Percentiles rank a stretch among this genome's conserved stretches.
Evolutionary conservation across 53 echinoderm and acorn worm genomes (phyloP).

Genomic region (Hippasteria phrygiana): DNA sequence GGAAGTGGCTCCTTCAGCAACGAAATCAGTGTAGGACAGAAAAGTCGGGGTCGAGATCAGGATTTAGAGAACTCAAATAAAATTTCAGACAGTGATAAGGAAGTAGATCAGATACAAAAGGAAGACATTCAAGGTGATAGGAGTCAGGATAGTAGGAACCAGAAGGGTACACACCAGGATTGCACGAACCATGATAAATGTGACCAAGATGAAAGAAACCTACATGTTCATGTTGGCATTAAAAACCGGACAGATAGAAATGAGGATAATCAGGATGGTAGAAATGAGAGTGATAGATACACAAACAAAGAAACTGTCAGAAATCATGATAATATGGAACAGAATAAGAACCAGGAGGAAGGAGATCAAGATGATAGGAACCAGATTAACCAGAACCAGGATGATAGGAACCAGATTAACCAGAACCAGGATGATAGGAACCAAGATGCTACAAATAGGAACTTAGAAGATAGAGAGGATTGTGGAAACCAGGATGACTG

Average conservation of each 20-base stretch:
- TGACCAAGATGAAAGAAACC: neutral
- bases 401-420: neutral
- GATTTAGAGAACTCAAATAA: neutral
- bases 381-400: neutral
- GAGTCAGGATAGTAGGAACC: neutral
- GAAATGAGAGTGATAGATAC: neutral
- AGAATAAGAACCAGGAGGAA: neutral
- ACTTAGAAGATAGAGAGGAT: no score
- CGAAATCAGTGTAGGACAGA: neutral
- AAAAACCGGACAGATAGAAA: neutral
- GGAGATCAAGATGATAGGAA: neutral
- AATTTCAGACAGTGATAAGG: neutral
- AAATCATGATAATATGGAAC: neutral
- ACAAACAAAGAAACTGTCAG: neutral
- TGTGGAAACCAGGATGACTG: neutral
- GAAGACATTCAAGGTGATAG: neutral
- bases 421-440: neutral
- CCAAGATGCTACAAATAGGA: neutral
- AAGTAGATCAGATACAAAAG: neutral
- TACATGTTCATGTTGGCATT: neutral
- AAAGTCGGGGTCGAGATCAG: neutral
- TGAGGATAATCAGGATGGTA: neutral
- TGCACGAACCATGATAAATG: neutral
- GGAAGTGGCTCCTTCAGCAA: neutral
- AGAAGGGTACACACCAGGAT: neutral